A percentile compares a stretch with the other conserved stretches of the same genome.
phyloP scores from a whole-genome alignment of 2,888 invertebrate species.

The Automeris io region DNA sequence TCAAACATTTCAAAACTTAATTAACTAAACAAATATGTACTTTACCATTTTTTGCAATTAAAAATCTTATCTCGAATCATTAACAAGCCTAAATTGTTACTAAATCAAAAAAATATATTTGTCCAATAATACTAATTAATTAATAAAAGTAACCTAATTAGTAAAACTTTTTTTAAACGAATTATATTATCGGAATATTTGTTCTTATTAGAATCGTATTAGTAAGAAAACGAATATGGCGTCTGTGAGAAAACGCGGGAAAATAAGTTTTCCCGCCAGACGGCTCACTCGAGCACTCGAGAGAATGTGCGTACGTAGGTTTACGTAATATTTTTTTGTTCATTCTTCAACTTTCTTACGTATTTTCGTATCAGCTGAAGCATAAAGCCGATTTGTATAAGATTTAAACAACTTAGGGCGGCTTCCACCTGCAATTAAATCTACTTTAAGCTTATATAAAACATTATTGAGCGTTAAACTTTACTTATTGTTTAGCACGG shows the following conservation, averaged over 20 bases:
- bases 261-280: constrained; percentile 71
- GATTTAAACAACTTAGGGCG: too few relatives aligned
- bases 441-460: too few relatives aligned
- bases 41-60: too few relatives aligned
- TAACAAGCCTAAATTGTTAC: too few relatives aligned
- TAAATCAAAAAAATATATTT: too few relatives aligned
- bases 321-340: constrained; percentile 44
- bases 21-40: not conserved
- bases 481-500: too few relatives aligned
- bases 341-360: constrained; percentile 22
- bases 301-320: constrained; percentile 68
- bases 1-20: not conserved
- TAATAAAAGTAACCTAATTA: too few relatives aligned
- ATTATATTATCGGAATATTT: constrained; percentile 18
- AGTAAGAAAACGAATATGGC: constrained; percentile 45
- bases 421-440: too few relatives aligned
- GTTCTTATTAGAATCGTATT: constrained; percentile 52
- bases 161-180: too few relatives aligned
- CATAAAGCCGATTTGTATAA: constrained; percentile 18
- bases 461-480: too few relatives aligned
- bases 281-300: constrained; percentile 36
- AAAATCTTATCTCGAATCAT: too few relatives aligned
- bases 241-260: constrained; percentile 61
- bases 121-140: too few relatives aligned
- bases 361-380: constrained; percentile 20